Base-by-base conservation (phyloP, 2,888 invertebrate species). In the Thereva nobilitata region DNA sequence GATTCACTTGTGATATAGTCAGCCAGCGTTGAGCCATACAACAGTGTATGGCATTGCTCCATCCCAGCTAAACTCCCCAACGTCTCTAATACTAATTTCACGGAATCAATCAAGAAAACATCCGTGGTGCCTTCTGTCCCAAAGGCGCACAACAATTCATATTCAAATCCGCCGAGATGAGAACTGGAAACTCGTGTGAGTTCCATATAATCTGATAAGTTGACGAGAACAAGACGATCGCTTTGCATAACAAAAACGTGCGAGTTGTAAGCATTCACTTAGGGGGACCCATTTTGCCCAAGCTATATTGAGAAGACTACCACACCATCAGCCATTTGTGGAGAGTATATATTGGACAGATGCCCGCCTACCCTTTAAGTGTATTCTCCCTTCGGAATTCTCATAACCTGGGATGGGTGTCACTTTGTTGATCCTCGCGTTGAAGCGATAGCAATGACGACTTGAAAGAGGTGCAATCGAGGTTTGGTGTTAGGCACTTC, bases 21-120 rank as follows among this genome's bases (percentile, higher is more conserved):
- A 49, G 42, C 6, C 12, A 41, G 35, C 45, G 12, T 12, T 40
- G 40, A 38, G 5, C 40, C 40, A 59, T 59, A 35, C 38, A 12
- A 47, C 12, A 10, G 55, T 59, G 23, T 23, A 23, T 23, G 23
- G 23, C 23, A 23, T 45, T 45, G n/a, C 57, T 10, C 35, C 47
- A 10, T 6, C 9, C 10, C 38, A 47, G 12, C 38, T 47, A 59
- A 59, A 49, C 49, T 40, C 47, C 34, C 47, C 12, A 34, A 23
- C 23, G 23, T 23, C 23, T 63, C 42, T 64, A 64, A 64, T 64
- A 64, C 64, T 64, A 64, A 64, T 64, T 64, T 64, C 64, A 64
- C 54, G 64, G 64, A 64, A 64, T 64, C 54, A 64, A 64, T 64
- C 64, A 64, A 64, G 45, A 64, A 38, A 41, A 37, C 35, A 45